Percentiles rank a stretch among this genome's conserved stretches.
Conservation (phyloP, 1,140 invertebrate species). For the Vanessa atalanta region DNA sequence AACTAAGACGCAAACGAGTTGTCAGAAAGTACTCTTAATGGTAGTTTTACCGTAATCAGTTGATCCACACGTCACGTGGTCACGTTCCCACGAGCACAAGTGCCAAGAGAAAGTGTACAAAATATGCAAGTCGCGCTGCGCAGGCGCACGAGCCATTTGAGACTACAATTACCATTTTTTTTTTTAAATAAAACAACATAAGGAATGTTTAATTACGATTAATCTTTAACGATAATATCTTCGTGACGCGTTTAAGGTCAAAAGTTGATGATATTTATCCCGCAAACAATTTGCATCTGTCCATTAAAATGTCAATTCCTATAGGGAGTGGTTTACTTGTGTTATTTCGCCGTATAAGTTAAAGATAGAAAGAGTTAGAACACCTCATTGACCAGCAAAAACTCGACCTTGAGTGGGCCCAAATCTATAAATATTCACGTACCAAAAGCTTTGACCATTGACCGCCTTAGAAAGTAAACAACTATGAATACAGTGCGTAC, state of each 20-base stretch:
- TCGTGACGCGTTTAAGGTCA: constrained; percentile 6
- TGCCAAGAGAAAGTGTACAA: constrained; percentile 54
- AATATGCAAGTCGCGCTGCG: constrained; percentile 44
- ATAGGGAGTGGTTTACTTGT: not conserved
- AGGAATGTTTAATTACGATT: constrained; percentile 9
- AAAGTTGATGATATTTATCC: constrained; percentile 21
- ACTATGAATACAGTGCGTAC: constrained; percentile 49
- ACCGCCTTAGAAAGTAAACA: constrained; percentile 76
- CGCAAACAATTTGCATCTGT: constrained; percentile 7
- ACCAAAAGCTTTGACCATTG: constrained; percentile 55
- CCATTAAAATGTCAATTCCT: constrained; percentile 5
- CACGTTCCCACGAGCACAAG: constrained; percentile 45
- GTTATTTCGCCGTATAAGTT: constrained; percentile 2
- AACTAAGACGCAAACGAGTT: constrained; percentile 7
- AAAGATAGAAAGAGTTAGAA: not conserved
- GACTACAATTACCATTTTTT: constrained; percentile 13
- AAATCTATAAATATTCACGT: constrained; percentile 19
- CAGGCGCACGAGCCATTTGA: constrained; percentile 24
- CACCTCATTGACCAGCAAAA: constrained; percentile 6
- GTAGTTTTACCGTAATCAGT: constrained; percentile 33
- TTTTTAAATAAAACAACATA: constrained; percentile 11
- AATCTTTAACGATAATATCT: constrained; percentile 7
- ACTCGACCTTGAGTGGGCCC: constrained; percentile 26
- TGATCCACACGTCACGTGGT: constrained; percentile 42
- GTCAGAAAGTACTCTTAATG: constrained; percentile 25